phyloP scores from a whole-genome alignment of 2,113 vertebrate species.

The Pituophis catenifer region DNA sequence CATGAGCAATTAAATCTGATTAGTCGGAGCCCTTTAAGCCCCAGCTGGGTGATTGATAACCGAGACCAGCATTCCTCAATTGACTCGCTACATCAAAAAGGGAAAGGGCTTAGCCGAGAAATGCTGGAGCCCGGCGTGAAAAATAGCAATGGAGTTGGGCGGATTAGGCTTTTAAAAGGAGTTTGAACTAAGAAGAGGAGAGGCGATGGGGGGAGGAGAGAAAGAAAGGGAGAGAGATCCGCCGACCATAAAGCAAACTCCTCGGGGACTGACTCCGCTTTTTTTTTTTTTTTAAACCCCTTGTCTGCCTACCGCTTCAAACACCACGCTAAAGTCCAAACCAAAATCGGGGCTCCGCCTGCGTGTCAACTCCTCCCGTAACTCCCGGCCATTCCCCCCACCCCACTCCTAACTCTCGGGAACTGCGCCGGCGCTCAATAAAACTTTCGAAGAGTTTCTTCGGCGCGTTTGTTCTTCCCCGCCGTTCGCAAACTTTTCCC shows the following conservation, averaged over 20 bases:
- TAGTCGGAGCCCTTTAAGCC: conserved; percentile 79
- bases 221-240: not conserved
- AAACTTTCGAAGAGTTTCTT: conserved; percentile 64
- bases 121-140: conserved; percentile 62
- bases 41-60: conserved; percentile 85
- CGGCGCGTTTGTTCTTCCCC: conserved; percentile 45
- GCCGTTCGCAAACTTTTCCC: conserved; percentile 36
- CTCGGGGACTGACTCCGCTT: conserved; percentile 32
- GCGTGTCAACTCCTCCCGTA: not conserved
- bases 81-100: conserved; percentile 76
- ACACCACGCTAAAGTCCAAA: not conserved
- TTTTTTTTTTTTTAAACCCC: not conserved
- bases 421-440: conserved; percentile 52
- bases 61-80: conserved; percentile 78
- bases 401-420: not conserved
- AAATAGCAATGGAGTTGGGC: conserved; percentile 62
- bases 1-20: conserved; percentile 85
- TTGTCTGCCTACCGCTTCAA: not conserved
- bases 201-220: conserved; percentile 7
- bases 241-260: conserved; percentile 47
- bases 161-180: conserved; percentile 67
- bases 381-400: not conserved
- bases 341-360: not conserved
- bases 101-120: conserved; percentile 67
- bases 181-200: conserved; percentile 39